Conservation (phyloP, 2,888 invertebrate species). For the Boloria euphrosyne region DNA sequence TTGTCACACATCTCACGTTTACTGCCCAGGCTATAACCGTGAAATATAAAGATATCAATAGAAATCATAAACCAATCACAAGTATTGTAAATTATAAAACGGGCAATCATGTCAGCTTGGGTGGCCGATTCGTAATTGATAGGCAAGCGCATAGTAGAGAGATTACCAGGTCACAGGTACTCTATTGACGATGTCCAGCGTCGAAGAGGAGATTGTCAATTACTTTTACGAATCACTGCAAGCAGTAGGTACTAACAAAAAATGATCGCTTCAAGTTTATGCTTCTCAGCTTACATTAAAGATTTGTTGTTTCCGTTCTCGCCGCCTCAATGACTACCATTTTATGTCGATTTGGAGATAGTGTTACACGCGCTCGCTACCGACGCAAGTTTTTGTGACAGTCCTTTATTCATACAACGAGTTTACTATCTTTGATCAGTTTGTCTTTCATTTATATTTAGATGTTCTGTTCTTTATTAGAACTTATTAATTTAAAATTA, state of each 20-base stretch:
- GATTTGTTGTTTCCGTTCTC: constrained; percentile 80
- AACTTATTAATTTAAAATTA: constrained; percentile 3
- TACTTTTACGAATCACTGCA: constrained; percentile 44
- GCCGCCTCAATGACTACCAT: constrained; percentile 80
- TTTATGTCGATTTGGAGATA: constrained; percentile 80
- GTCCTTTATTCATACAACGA: constrained; percentile 73
- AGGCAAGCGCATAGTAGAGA: constrained; percentile 51
- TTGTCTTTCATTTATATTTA: constrained; percentile 54
- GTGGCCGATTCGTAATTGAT: constrained; percentile 65
- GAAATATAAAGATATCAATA: constrained; percentile 57
- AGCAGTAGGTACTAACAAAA: constrained; percentile 59
- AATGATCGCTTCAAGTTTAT: constrained; percentile 63
- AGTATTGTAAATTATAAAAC: constrained; percentile 61
- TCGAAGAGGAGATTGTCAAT: constrained; percentile 68
- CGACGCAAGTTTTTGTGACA: constrained; percentile 78
- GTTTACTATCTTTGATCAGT: constrained; percentile 72
- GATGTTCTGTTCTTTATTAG: constrained; percentile 55
- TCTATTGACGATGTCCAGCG: constrained; percentile 56
- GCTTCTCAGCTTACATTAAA: constrained; percentile 69
- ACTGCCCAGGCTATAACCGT: constrained; percentile 32
- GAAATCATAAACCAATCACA: constrained; percentile 64
- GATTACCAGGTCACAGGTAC: constrained; percentile 68
- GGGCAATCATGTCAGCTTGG: constrained; percentile 52
- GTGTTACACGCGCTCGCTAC: constrained; percentile 80
- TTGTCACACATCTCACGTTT: constrained; percentile 50